Conservation (phyloP, 2,113 vertebrate species). For the Labeo rohita region DNA sequence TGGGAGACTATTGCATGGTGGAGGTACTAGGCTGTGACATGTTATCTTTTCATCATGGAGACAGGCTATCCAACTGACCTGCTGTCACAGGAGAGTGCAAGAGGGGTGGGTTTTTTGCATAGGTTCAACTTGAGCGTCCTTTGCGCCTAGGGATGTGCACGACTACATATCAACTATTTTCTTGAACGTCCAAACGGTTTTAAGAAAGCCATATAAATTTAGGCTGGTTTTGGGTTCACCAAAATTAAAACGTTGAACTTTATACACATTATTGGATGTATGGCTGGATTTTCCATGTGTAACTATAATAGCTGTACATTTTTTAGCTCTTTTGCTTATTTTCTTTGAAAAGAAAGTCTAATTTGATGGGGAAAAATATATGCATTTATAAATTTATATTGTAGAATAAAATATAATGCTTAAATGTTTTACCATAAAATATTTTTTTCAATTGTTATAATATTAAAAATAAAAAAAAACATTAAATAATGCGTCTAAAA, state of each 20-base stretch:
- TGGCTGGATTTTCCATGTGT: background rate
- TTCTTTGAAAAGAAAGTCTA: background rate
- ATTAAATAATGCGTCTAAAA: background rate
- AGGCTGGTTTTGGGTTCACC: background rate
- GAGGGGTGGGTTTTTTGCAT: background rate
- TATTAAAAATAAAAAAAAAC: background rate
- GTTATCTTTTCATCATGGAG: background rate
- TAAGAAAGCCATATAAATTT: background rate
- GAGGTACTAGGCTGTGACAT: conserved; percentile 8
- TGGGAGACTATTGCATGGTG: conserved; percentile 1
- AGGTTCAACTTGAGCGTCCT: background rate
- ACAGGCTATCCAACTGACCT: conserved; percentile 13
- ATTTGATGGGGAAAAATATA: background rate
- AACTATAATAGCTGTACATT: background rate
- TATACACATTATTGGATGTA: background rate
- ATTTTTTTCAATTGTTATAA: background rate
- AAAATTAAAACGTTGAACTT: background rate
- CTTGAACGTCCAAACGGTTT: background rate
- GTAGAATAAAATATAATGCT: background rate
- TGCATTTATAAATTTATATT: background rate
- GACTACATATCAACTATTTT: background rate
- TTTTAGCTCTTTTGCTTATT: background rate
- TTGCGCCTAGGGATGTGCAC: background rate
- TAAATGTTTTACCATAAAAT: background rate
- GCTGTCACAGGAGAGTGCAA: background rate